Conservation (phyloP, 2,113 vertebrate species). For the Periophthalmodon schlosseri region DNA sequence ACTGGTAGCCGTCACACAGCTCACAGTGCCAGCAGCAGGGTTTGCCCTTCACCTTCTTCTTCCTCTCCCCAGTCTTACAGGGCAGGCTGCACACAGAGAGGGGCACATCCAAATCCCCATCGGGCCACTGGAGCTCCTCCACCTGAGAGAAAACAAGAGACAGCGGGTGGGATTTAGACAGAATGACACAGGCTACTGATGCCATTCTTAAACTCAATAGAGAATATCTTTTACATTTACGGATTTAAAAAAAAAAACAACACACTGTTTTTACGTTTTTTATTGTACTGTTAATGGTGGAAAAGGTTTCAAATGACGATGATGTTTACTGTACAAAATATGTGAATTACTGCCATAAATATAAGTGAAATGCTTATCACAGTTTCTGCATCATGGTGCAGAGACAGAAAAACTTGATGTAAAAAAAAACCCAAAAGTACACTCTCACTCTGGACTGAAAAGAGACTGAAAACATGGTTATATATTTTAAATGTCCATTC, state of each 20-base stretch:
- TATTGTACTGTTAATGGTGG: no score
- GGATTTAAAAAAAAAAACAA: neutral
- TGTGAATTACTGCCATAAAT: no score
- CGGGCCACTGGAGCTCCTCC: constrained; percentile 75
- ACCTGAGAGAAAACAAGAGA: constrained; percentile 59
- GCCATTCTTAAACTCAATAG: neutral
- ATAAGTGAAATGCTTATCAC: no score
- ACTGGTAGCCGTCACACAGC: constrained; percentile 74
- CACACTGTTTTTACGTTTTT: no score
- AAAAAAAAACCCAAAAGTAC: no score
- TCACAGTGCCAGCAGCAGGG: constrained; percentile 77
- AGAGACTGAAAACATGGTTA: no score
- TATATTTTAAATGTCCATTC: no score
- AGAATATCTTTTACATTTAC: neutral
- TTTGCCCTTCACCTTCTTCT: constrained; percentile 76
- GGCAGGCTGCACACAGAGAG: constrained; percentile 74
- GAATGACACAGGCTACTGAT: neutral
- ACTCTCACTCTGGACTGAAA: no score
- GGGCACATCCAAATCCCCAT: constrained; percentile 71
- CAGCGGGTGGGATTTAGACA: constrained; percentile 14
- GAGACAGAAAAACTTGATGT: no score
- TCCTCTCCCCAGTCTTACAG: constrained; percentile 73
- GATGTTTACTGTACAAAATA: no score
- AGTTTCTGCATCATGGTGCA: no score
- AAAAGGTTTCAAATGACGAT: no score